Evolutionary conservation across 2,888 invertebrate species (phyloP).

Genomic region (Micropterix aruncella): DNA sequence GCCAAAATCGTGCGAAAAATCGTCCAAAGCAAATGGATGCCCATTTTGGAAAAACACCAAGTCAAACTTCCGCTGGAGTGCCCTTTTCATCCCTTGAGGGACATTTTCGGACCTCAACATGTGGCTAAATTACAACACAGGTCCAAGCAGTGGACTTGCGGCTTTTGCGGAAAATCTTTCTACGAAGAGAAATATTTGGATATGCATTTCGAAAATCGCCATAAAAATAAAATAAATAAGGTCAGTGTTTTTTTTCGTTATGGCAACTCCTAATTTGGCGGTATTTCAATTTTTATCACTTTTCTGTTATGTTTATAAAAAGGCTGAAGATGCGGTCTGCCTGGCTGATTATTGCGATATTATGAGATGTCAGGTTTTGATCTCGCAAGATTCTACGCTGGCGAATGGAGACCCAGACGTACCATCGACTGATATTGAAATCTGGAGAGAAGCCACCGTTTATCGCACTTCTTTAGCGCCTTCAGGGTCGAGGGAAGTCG

Average conservation of each 20-base stretch:
- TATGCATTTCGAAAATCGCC: conserved; percentile 79
- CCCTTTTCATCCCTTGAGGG: conserved; percentile 77
- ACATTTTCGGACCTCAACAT: conserved; percentile 79
- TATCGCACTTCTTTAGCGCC: conserved; percentile 48
- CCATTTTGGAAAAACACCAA: conserved; percentile 73
- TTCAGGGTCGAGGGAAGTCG: conserved; percentile 36
- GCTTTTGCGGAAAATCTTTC: conserved; percentile 82
- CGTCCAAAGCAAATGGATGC: conserved; percentile 83
- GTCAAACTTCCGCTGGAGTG: conserved; percentile 78
- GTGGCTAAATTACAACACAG: conserved; percentile 73
- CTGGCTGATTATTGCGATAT: conserved; percentile 92
- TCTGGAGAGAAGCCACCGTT: conserved; percentile 69
- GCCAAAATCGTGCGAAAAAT: conserved; percentile 78
- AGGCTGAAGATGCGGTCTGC: conserved; percentile 89
- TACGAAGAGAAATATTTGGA: conserved; percentile 80
- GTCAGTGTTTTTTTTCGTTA: conserved; percentile 30
- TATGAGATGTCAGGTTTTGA: conserved; percentile 84
- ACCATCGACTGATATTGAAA: conserved; percentile 65
- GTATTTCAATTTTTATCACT: too few relatives aligned
- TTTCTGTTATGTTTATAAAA: too few relatives aligned
- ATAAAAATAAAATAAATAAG: conserved; percentile 73
- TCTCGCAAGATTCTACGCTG: conserved; percentile 50
- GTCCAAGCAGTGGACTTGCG: conserved; percentile 82
- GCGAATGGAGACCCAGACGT: conserved; percentile 49
- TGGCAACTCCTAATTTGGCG: too few relatives aligned